Evolutionary conservation across 2,888 invertebrate species (phyloP).

Genomic region (Salpingus planirostris): DNA sequence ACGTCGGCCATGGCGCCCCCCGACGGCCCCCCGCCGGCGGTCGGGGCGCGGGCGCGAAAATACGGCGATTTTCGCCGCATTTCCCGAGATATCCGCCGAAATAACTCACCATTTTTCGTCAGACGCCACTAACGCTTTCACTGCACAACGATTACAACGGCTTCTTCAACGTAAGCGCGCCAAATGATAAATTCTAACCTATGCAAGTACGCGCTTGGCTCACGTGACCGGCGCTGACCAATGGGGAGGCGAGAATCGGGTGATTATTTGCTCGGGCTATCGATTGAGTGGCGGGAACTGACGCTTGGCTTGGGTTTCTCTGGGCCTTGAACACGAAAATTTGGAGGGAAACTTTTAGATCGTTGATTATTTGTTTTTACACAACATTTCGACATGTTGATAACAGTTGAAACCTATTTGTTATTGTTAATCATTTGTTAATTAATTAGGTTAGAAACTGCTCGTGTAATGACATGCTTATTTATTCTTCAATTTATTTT

Average conservation of each 20-base stretch:
- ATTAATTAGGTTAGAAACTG: too few species aligned
- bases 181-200: conserved; percentile 25
- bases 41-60: too few species aligned
- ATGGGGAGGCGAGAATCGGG: conserved; percentile 18
- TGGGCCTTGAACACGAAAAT: not conserved
- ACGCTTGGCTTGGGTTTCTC: not conserved
- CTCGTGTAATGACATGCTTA: too few species aligned
- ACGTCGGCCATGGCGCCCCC: conserved; percentile 40
- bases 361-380: too few species aligned
- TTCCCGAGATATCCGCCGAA: conserved; percentile 9
- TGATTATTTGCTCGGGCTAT: not conserved
- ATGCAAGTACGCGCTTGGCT: conserved; percentile 14
- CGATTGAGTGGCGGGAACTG: not conserved
- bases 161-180: conserved; percentile 27
- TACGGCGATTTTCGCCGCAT: not conserved
- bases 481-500: too few species aligned
- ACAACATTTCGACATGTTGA: too few species aligned
- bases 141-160: conserved; percentile 27
- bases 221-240: conserved; percentile 39
- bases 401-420: too few species aligned
- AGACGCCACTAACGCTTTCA: conserved; percentile 21
- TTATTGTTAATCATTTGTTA: too few species aligned
- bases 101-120: conserved; percentile 41
- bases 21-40: not conserved
- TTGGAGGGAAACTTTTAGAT: not conserved